A percentile compares a stretch with the other conserved stretches of the same genome.
Evolutionary conservation across 2,888 invertebrate genomes (phyloP).

Genomic region (Dioctria linearis): DNA sequence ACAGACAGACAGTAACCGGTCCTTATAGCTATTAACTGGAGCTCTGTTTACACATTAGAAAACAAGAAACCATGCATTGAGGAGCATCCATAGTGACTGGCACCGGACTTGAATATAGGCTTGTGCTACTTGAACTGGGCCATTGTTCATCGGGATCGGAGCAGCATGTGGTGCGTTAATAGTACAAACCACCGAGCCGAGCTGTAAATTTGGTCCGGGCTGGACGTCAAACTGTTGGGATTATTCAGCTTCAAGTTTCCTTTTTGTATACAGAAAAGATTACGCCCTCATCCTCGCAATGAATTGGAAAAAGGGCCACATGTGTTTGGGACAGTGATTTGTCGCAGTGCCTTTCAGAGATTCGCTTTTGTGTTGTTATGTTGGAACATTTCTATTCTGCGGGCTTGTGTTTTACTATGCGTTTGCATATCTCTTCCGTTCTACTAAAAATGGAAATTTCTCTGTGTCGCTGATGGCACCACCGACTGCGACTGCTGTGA

Average conservation of each 20-base stretch:
- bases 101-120: neutral
- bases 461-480: constrained; percentile 48
- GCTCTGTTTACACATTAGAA: constrained; percentile 30
- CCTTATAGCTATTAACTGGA: constrained; percentile 2
- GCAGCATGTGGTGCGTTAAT: constrained; percentile 50
- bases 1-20: neutral
- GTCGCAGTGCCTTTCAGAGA: constrained; percentile 50
- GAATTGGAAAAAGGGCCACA: constrained; percentile 52
- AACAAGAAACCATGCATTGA: constrained; percentile 14
- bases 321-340: constrained; percentile 52
- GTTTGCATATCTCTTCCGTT: constrained; percentile 42
- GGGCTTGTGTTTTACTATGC: constrained; percentile 47
- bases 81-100: neutral
- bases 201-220: constrained; percentile 44
- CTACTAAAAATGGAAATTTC: constrained; percentile 53
- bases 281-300: constrained; percentile 52
- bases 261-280: constrained; percentile 52
- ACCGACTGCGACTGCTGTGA: constrained; percentile 17
- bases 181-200: constrained; percentile 35
- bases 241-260: constrained; percentile 47
- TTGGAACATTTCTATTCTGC: constrained; percentile 38
- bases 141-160: constrained; percentile 28
- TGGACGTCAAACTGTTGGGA: constrained; percentile 47
- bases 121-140: constrained; percentile 4
- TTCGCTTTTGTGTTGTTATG: constrained; percentile 48